These are phyloP conservation scores for Emydocephalus ijimae DNA, from an alignment of 2,113 vertebrate genomes.

Conservation along the genomic window DNA sequence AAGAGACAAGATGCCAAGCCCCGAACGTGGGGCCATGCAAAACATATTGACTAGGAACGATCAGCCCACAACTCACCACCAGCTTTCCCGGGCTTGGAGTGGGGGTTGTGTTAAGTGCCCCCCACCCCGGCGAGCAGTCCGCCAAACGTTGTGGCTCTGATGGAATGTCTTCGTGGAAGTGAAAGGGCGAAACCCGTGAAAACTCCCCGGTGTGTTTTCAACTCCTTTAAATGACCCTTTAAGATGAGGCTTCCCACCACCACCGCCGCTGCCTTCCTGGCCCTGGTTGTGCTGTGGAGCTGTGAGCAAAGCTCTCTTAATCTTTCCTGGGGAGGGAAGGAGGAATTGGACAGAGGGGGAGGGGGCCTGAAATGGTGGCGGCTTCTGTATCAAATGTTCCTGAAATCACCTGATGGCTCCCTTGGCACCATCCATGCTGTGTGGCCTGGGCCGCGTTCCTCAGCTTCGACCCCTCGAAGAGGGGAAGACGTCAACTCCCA, in stretches of 20 bases:
- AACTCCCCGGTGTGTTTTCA: not conserved
- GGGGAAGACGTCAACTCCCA: not conserved
- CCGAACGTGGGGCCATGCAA: not conserved
- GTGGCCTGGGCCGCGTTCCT: not conserved
- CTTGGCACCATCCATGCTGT: not conserved
- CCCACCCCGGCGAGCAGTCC: not conserved
- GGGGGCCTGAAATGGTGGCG: not conserved
- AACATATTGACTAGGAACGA: not conserved
- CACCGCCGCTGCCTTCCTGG: not conserved
- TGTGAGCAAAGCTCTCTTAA: slow-evolving; percentile 26
- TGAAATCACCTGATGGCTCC: not conserved
- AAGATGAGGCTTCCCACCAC: not conserved
- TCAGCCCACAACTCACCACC: not conserved
- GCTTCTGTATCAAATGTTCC: not conserved
- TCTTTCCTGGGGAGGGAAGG: slow-evolving; percentile 19
- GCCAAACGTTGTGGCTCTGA: not conserved
- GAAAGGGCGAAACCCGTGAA: not conserved
- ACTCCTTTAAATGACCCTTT: not conserved
- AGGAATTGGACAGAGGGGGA: no score
- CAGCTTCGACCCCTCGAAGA: not conserved
- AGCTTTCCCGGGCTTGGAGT: not conserved
- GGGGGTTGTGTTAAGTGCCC: no score
- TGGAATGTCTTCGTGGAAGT: not conserved
- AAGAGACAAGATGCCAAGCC: not conserved
- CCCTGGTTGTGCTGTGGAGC: slow-evolving; percentile 19